These are phyloP conservation scores for Brachionus rubens DNA, from an alignment of 1,140 invertebrate species.

Conservation along the genomic window DNA sequence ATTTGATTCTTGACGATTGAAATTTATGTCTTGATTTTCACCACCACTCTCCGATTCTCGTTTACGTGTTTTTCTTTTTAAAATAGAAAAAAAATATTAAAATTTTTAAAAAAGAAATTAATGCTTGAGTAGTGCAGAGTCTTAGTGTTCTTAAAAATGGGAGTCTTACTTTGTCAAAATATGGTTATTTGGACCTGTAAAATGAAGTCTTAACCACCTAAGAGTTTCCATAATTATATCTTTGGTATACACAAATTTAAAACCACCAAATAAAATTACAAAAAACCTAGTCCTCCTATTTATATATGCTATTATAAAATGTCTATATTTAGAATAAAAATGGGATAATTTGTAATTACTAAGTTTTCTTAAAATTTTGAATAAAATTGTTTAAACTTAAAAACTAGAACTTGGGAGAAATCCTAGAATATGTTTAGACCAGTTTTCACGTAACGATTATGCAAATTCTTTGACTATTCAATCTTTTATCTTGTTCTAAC, in stretches of 20 bases:
- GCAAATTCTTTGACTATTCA: too few relatives aligned
- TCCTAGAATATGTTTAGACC: too few relatives aligned
- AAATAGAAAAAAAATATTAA: too few relatives aligned
- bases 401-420: too few relatives aligned
- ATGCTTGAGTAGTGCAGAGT: background rate
- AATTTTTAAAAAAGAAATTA: too few relatives aligned
- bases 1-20: background rate
- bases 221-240: background rate
- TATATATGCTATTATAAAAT: background rate
- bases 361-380: too few relatives aligned
- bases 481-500: too few relatives aligned
- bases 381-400: background rate
- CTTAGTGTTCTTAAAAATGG: background rate
- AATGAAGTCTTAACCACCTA: conserved; percentile 2
- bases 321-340: conserved; percentile 16
- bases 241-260: background rate
- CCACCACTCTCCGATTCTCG: background rate
- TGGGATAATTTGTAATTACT: conserved; percentile 32
- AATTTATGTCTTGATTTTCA: background rate
- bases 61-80: conserved; percentile 21
- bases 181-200: background rate
- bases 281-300: conserved; percentile 7
- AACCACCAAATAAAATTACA: too few relatives aligned
- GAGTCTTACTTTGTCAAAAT: background rate
- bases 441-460: too few relatives aligned